phyloP scores from a whole-genome alignment of 2,888 invertebrate genomes.

The Euzophera pinguis region DNA sequence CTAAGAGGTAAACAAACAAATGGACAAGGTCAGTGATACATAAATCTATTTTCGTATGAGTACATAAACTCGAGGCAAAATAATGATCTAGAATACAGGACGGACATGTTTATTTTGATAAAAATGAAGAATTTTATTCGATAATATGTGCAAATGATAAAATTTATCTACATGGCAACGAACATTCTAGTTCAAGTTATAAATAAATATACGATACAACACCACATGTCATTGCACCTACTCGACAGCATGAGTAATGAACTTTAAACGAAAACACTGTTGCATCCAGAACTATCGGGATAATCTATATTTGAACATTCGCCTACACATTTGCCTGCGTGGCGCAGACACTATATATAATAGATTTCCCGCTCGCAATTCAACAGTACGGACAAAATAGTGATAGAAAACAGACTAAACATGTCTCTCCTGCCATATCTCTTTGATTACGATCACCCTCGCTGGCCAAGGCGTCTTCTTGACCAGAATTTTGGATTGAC shows the following conservation, averaged over 20 bases:
- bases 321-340: not conserved
- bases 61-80: too few species aligned
- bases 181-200: not conserved
- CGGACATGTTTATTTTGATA: not conserved
- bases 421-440: slow-evolving; percentile 61
- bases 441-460: slow-evolving; percentile 52
- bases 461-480: slow-evolving; percentile 59
- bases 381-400: slow-evolving; percentile 5
- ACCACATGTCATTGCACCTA: not conserved
- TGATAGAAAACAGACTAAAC: slow-evolving; percentile 1
- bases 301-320: not conserved
- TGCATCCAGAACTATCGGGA: slow-evolving; percentile 12
- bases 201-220: not conserved
- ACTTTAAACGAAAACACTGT: not conserved
- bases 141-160: not conserved
- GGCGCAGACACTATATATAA: slow-evolving; percentile 10
- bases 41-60: too few species aligned
- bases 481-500: slow-evolving; percentile 68
- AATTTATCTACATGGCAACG: not conserved
- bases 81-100: too few species aligned
- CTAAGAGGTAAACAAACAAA: too few species aligned
- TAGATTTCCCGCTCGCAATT: not conserved
- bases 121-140: not conserved
- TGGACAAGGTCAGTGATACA: too few species aligned
- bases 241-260: not conserved